These are phyloP conservation scores for Drosophila koepferae DNA, from an alignment of 2,888 invertebrate species.

Conservation along the genomic window DNA sequence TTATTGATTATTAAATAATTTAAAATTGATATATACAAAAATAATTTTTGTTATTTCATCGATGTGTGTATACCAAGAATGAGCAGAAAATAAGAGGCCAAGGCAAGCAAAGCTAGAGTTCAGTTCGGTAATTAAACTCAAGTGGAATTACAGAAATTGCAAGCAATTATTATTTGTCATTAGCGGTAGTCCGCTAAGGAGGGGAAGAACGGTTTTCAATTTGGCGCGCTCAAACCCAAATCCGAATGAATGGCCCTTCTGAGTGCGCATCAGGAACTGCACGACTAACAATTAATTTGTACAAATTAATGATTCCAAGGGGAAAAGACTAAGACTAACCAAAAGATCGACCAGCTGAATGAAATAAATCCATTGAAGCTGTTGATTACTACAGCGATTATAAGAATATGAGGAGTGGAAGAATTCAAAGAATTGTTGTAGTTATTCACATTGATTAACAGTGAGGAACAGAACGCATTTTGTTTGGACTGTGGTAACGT, in stretches of 20 bases:
- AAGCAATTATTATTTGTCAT: conserved; percentile 76
- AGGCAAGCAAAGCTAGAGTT: conserved; percentile 13
- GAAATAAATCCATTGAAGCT: conserved; percentile 29
- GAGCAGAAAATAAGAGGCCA: conserved; percentile 14
- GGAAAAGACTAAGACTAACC: conserved; percentile 24
- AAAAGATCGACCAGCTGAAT: conserved; percentile 37
- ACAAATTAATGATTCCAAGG: conserved; percentile 67
- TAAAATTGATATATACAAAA: neutral
- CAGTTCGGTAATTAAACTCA: conserved; percentile 67
- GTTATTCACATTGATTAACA: conserved; percentile 40
- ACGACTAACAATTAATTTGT: conserved; percentile 74
- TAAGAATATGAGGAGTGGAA: conserved; percentile 47
- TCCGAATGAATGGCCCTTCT: conserved; percentile 50
- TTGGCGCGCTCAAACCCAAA: conserved; percentile 16
- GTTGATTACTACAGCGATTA: conserved; percentile 59
- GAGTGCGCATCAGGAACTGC: conserved; percentile 61
- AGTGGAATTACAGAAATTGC: conserved; percentile 75
- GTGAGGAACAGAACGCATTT: conserved; percentile 2
- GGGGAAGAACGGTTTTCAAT: conserved; percentile 40
- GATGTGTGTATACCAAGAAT: neutral
- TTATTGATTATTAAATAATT: neutral
- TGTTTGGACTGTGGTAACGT: conserved; percentile 29
- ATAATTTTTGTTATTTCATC: conserved; percentile 1
- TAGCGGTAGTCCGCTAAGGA: conserved; percentile 40
- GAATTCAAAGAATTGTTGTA: conserved; percentile 14